These are phyloP conservation scores for Dasyurus viverrinus DNA, from an alignment of 2,113 vertebrate species.

Conservation along the genomic window DNA sequence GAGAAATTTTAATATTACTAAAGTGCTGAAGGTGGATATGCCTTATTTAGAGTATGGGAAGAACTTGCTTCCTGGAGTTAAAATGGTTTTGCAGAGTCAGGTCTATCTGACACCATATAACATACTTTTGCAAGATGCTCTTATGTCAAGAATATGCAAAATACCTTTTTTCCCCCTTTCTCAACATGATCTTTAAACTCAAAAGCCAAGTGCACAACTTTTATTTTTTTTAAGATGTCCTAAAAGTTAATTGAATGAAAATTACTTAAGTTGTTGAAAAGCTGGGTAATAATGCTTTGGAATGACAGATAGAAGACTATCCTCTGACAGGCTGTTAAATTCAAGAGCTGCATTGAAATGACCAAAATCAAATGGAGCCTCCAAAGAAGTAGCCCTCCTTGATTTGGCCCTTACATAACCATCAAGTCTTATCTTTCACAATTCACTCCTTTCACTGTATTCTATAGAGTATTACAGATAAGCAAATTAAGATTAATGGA, in stretches of 20 bases:
- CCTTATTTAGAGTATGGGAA: slow-evolving; percentile 63
- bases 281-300: neutral
- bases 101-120: slow-evolving; percentile 31
- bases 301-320: neutral
- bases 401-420: neutral
- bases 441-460: neutral
- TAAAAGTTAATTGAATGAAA: slow-evolving; percentile 42
- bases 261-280: neutral
- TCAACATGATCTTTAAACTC: neutral
- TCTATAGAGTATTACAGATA: neutral
- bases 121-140: slow-evolving; percentile 19
- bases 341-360: neutral
- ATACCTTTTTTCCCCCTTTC: neutral
- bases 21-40: slow-evolving; percentile 70
- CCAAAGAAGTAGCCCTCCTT: neutral
- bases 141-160: slow-evolving; percentile 40
- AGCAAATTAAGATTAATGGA: neutral
- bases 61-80: slow-evolving; percentile 54
- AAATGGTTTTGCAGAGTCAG: slow-evolving; percentile 61
- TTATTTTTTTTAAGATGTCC: slow-evolving; percentile 52
- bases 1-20: slow-evolving; percentile 64
- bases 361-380: neutral
- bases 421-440: neutral
- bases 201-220: slow-evolving; percentile 29
- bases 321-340: neutral